Conservation (phyloP, 1,140 invertebrate species). For the Drosophila obscura region DNA sequence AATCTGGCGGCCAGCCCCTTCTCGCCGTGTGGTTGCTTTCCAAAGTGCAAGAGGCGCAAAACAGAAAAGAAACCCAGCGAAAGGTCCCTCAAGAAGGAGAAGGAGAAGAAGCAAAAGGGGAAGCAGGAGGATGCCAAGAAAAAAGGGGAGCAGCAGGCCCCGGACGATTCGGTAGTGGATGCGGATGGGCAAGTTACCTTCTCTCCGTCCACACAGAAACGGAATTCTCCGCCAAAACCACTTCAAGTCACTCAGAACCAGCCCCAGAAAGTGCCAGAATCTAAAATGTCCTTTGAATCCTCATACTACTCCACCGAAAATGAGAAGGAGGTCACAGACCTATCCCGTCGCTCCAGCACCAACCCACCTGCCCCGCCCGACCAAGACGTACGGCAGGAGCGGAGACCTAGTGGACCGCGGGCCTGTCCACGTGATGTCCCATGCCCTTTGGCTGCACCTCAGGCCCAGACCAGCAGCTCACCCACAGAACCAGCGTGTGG, state of each 20-base stretch:
- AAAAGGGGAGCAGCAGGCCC: background rate
- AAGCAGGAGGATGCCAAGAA: background rate
- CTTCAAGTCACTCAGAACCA: background rate
- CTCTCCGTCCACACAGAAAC: background rate
- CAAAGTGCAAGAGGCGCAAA: background rate
- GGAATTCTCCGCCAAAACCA: background rate
- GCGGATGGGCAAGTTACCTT: background rate
- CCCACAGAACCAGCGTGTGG: background rate
- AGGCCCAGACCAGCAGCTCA: too few relatives aligned
- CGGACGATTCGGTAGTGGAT: background rate
- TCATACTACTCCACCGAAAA: constrained; percentile 27
- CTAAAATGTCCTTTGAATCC: constrained; percentile 9
- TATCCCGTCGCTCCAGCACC: background rate
- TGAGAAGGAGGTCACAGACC: constrained; percentile 3
- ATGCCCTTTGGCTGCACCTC: too few relatives aligned
- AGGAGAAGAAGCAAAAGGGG: too few relatives aligned
- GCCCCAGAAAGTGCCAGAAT: background rate
- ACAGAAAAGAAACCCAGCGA: too few relatives aligned
- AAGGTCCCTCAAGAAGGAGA: too few relatives aligned
- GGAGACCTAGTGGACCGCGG: too few relatives aligned
- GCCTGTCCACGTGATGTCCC: too few relatives aligned
- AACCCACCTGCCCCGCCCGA: too few relatives aligned
- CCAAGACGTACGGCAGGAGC: background rate
- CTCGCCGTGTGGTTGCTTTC: background rate
- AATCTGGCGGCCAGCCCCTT: constrained; percentile 10